Base-by-base conservation (phyloP, 1,140 invertebrate genomes). In the Drosophila ercepeae region DNA sequence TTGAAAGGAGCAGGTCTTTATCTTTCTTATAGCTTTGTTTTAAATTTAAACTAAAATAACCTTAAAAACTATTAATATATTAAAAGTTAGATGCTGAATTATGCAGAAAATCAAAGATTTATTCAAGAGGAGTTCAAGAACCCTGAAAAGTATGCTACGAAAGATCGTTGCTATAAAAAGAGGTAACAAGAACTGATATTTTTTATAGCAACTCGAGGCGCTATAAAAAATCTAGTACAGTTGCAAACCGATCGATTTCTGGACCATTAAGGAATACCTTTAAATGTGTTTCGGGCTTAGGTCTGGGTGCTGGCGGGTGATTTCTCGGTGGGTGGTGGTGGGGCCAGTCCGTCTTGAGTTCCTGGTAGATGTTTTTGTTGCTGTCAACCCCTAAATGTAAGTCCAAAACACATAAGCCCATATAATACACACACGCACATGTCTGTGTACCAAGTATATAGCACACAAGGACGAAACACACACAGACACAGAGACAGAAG, bases 161-260 rank as follows among this genome's bases (percentile, higher is more conserved):
- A 8, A 8, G 78, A 82, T 82, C 78, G 34, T 45, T 78, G 73
- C 68, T 11, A 83, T 83, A 77, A 68, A 68, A 42, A 4, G 0
- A 13, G 11, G 19, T 29, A 16, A n/a, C n/a, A n/a, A n/a, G n/a
- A n/a, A n/a, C n/a, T n/a, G n/a, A n/a, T n/a, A n/a, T n/a, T n/a
- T n/a, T n/a, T n/a, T n/a, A n/a, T n/a, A n/a, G n/a, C 0, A 1
- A 2, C 36, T n/a, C n/a, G n/a, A n/a, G 3, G 0, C 0, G 36
- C 9, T 18, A 68, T 60, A 54, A 61, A 55, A 13, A 48, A 8
- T 1, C 0, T 13, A 75, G 79, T 57, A 32, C 23, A 57, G 69
- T 73, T 55, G 3, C 36, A 41, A 83, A 73, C 78, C 73, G 25
- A 59, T 65, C 32, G 42, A 61, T 58, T 54, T 71, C 27, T 41